phyloP scores from a whole-genome alignment of 2,113 vertebrate species.

The Clarias gariepinus region DNA sequence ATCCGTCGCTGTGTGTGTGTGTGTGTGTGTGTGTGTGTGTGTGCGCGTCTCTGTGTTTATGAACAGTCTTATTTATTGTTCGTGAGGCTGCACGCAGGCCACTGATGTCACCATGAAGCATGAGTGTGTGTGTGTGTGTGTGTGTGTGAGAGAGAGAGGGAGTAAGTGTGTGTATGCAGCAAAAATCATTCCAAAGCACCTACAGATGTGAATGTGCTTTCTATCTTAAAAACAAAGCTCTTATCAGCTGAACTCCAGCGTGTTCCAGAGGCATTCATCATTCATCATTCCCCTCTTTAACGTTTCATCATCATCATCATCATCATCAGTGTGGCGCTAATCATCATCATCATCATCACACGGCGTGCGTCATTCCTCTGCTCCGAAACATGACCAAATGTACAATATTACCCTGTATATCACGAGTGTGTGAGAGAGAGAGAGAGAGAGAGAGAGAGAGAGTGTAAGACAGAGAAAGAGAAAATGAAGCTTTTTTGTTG shows the following conservation, averaged over 20 bases:
- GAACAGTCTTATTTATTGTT: slow-evolving; percentile 12
- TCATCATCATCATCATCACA: too few relatives aligned
- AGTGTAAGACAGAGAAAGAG: neutral
- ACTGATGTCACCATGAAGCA: slow-evolving; percentile 57
- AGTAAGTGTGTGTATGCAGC: slow-evolving; percentile 47
- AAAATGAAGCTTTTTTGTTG: neutral
- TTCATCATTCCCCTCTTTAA: too few relatives aligned
- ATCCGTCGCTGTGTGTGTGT: neutral
- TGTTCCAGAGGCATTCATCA: too few relatives aligned
- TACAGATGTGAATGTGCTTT: slow-evolving; percentile 70
- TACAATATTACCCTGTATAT: neutral
- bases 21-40: neutral
- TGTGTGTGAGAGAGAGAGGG: too few relatives aligned
- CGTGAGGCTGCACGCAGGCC: slow-evolving; percentile 3
- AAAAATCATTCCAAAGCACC: slow-evolving; percentile 74
- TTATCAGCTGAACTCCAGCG: slow-evolving; percentile 42
- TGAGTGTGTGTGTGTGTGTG: slow-evolving; percentile 54
- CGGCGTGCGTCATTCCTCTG: neutral
- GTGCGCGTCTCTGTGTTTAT: neutral
- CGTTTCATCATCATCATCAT: too few relatives aligned
- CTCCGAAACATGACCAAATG: slow-evolving; percentile 2
- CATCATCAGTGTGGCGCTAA: too few relatives aligned
- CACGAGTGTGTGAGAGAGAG: neutral
- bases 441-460: neutral
- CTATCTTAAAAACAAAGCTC: slow-evolving; percentile 52